phyloP scores from a whole-genome alignment of 1,140 invertebrate genomes.

The Eupristina koningsbergeri region DNA sequence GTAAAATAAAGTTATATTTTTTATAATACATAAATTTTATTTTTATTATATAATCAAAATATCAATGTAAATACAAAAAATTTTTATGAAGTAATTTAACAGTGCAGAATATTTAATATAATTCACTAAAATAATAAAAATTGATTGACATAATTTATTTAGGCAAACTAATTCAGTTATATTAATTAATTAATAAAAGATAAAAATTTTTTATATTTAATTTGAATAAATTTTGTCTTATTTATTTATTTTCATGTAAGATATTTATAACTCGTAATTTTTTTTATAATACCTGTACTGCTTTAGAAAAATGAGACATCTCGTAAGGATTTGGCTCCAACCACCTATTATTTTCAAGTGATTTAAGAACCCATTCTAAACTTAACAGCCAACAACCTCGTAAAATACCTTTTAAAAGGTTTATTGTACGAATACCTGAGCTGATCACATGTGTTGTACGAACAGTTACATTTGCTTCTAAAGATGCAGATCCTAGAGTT shows the following conservation, averaged over 20 bases:
- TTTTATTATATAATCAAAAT: no score
- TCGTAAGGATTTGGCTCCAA: slow-evolving; percentile 65
- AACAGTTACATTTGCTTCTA: slow-evolving; percentile 63
- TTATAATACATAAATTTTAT: no score
- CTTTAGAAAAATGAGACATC: slow-evolving; percentile 68
- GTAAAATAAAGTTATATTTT: no score
- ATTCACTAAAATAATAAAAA: no score
- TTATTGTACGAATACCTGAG: slow-evolving; percentile 70
- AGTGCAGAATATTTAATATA: no score
- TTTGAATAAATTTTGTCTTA: neutral
- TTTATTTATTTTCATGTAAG: neutral
- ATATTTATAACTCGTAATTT: neutral
- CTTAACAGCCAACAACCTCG: slow-evolving; percentile 71
- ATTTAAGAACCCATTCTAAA: slow-evolving; percentile 69
- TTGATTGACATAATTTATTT: no score
- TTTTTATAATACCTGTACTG: slow-evolving; percentile 61
- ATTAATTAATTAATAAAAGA: no score
- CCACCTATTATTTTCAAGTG: slow-evolving; percentile 65
- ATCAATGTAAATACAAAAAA: no score
- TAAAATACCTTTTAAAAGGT: slow-evolving; percentile 70
- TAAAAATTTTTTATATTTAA: slow-evolving; percentile 2
- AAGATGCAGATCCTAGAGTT: slow-evolving; percentile 59
- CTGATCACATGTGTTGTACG: slow-evolving; percentile 70
- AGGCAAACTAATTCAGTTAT: no score
- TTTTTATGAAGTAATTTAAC: no score